A percentile compares a stretch with the other conserved stretches of the same genome.
These are phyloP conservation scores for Dioctria rufipes DNA, from an alignment of 2,888 invertebrate genomes.

Conservation along the genomic window DNA sequence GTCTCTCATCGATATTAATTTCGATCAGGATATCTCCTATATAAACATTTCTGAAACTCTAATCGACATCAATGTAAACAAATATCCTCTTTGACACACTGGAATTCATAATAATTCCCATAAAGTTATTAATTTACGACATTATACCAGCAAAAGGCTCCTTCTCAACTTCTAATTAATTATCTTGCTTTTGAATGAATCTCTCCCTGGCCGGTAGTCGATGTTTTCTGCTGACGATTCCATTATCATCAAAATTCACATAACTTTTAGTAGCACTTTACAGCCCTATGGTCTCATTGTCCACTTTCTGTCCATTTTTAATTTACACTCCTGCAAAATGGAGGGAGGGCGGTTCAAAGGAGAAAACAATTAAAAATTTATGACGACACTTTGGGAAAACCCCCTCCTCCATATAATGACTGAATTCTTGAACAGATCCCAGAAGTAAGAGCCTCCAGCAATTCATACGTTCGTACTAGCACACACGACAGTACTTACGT, in stretches of 20 bases:
- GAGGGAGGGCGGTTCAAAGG: neutral
- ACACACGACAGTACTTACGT: constrained; percentile 9
- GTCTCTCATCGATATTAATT: too few species aligned
- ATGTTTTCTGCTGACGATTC: constrained; percentile 35
- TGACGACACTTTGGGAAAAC: constrained; percentile 12
- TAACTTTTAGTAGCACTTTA: constrained; percentile 28
- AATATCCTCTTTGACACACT: neutral
- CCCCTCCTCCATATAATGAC: neutral
- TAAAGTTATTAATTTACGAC: constrained; percentile 39
- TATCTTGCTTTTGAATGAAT: neutral
- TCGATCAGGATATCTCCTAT: too few species aligned
- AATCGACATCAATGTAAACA: too few species aligned
- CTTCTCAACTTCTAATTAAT: constrained; percentile 22
- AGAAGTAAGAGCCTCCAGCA: neutral
- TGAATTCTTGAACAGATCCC: neutral
- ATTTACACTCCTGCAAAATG: neutral
- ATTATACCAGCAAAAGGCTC: neutral
- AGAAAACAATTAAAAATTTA: constrained; percentile 36
- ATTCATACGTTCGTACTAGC: constrained; percentile 4
- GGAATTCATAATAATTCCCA: constrained; percentile 10
- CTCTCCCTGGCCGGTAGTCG: neutral
- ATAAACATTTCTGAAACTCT: too few species aligned
- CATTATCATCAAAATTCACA: constrained; percentile 16
- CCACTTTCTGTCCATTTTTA: constrained; percentile 19
- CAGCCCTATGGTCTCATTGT: constrained; percentile 10